Evolutionary conservation across 2,888 invertebrate genomes (phyloP), one percentile per base, ranked within the genome.

Genomic region (Tortrix viridana): DNA sequence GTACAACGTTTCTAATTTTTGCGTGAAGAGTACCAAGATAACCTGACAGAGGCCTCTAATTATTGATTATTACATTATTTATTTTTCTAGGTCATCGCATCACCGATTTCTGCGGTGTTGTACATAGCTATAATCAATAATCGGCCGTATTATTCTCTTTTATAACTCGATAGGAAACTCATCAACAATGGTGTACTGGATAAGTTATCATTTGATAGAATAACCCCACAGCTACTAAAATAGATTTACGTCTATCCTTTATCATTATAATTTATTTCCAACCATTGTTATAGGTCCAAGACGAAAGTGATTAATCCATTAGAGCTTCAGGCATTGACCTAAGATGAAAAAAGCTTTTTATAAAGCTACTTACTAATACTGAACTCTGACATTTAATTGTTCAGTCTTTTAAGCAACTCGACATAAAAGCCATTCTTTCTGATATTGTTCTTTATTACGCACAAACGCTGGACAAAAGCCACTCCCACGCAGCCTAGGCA

Each of bases 391-490:
- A 56, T 56, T 26, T 38, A 22, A 19, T 46, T 50, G 38, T 54
- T 22, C 18, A 43, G 2, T 18, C 43, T 46, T 19, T 50, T 49
- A 55, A 48, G 47, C 32, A 12, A 49, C 56, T 61, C 55, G 16
- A 5, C 19, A 50, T 38, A 62, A 62, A 38, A 50, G 55, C 56
- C 56, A 44, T 56, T 52, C 23, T 57, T 46, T 22, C 12, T 44
- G 46, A 46, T 61, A 56, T 44, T 62, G 56, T 62, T 62, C 56
- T 62, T 57, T 61, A 56, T 50, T 43, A 44, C 47, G 38, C 53
- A 52, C 50, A 46, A 56, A 46, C 50, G 50, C 18, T 16, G 50
- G 46, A 62, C 62, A 62, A 62, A 49, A 46, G 62, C 41, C 46
- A 50, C 62, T 57, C 62, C 62, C 44, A 62, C 62, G 38, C 61